These are phyloP conservation scores for Marronus borbonicus DNA, from an alignment of 2,888 invertebrate genomes.

Conservation along the genomic window DNA sequence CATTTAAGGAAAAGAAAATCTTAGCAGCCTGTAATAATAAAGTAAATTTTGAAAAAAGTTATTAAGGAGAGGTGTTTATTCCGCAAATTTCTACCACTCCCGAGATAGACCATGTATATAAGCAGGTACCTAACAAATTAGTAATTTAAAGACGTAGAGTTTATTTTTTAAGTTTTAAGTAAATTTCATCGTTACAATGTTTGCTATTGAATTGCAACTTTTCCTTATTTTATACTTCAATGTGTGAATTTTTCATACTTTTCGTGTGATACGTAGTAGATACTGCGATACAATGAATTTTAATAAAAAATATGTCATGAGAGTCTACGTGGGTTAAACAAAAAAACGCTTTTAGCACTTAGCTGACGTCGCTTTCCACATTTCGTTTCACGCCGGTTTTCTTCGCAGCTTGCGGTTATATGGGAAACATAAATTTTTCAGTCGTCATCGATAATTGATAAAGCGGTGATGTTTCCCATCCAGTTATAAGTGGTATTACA, in stretches of 20 bases:
- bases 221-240: not conserved
- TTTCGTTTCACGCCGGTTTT: not conserved
- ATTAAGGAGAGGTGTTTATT: no score
- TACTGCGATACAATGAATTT: not conserved
- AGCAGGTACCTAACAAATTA: no score
- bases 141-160: no score
- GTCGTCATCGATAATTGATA: conserved; percentile 5
- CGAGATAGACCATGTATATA: no score
- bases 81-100: no score
- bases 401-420: not conserved
- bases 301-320: no score
- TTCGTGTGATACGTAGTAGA: not conserved
- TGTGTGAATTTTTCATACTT: not conserved
- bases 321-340: no score
- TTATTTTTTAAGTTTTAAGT: no score
- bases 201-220: not conserved
- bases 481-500: conserved; percentile 6
- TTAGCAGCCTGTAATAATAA: no score
- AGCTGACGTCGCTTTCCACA: not conserved
- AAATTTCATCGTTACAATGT: not conserved
- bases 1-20: no score
- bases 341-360: no score
- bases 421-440: not conserved
- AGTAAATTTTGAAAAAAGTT: no score
- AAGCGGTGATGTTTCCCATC: not conserved